Conservation (phyloP, 2,797 vertebrate genomes). For the Enteromius argenteus region DNA sequence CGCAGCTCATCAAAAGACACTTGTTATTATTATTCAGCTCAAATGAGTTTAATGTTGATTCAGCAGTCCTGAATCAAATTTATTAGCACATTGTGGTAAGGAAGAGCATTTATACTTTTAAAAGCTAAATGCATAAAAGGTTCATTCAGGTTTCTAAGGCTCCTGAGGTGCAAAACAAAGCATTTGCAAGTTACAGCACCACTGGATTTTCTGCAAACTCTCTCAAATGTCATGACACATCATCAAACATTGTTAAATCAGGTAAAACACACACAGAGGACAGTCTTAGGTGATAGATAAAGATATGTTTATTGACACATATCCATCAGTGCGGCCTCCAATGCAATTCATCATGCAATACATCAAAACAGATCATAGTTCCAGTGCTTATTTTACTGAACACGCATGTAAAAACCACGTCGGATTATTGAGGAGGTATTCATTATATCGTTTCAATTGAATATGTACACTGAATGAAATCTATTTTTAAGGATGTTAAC, state of each 20-base stretch:
- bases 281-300: constrained; percentile 71
- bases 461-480: constrained; percentile 73
- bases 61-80: too few species aligned
- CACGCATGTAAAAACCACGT: constrained; percentile 89
- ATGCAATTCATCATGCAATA: constrained; percentile 97
- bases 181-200: too few species aligned
- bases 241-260: neutral
- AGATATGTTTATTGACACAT: constrained; percentile 99
- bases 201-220: too few species aligned
- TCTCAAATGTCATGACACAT: too few species aligned
- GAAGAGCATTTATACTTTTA: too few species aligned
- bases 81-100: too few species aligned
- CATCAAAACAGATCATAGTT: constrained; percentile 90
- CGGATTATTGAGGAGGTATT: constrained; percentile 94
- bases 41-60: too few species aligned
- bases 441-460: constrained; percentile 79
- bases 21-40: too few species aligned
- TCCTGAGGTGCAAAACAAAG: too few species aligned
- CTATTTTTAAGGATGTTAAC: constrained; percentile 56
- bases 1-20: too few species aligned
- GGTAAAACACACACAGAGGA: neutral
- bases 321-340: constrained; percentile 98
- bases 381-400: constrained; percentile 98
- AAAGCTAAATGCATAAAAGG: too few species aligned
- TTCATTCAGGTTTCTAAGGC: too few species aligned